Evolutionary conservation across 2,888 invertebrate genomes (phyloP).

Genomic region (Allygus modestus): DNA sequence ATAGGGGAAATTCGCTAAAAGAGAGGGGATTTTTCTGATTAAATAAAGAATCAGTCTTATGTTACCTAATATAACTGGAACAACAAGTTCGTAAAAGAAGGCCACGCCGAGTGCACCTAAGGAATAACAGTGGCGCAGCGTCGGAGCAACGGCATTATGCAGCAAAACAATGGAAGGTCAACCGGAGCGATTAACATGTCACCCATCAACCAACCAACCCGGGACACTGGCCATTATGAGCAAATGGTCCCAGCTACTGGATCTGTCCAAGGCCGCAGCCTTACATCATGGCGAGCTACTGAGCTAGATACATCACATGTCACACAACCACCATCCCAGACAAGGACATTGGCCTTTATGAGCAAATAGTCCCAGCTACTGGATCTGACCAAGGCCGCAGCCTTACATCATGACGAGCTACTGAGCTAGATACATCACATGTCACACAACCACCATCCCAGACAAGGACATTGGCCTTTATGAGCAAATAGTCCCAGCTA

Average conservation of each 20-base stretch:
- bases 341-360: not conserved
- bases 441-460: not conserved
- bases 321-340: not conserved
- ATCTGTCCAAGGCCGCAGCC: not conserved
- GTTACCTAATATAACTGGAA: no score
- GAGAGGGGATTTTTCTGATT: no score
- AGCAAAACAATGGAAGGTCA: slow-evolving; percentile 51
- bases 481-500: slow-evolving; percentile 22
- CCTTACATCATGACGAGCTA: not conserved
- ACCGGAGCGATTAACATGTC: slow-evolving; percentile 24
- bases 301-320: not conserved
- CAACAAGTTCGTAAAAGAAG: no score
- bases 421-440: not conserved
- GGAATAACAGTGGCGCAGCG: not conserved
- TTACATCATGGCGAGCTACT: not conserved
- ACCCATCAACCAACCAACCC: slow-evolving; percentile 17
- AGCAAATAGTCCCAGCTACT: slow-evolving; percentile 25
- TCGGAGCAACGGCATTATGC: slow-evolving; percentile 40
- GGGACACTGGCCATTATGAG: slow-evolving; percentile 25
- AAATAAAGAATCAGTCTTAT: no score
- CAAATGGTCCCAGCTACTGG: slow-evolving; percentile 31
- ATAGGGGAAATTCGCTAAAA: no score
- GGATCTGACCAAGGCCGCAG: not conserved
- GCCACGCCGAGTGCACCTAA: not conserved
- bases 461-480: not conserved